phyloP scores from a whole-genome alignment of 2,888 invertebrate species.

The Rhaphigaster nebulosa region DNA sequence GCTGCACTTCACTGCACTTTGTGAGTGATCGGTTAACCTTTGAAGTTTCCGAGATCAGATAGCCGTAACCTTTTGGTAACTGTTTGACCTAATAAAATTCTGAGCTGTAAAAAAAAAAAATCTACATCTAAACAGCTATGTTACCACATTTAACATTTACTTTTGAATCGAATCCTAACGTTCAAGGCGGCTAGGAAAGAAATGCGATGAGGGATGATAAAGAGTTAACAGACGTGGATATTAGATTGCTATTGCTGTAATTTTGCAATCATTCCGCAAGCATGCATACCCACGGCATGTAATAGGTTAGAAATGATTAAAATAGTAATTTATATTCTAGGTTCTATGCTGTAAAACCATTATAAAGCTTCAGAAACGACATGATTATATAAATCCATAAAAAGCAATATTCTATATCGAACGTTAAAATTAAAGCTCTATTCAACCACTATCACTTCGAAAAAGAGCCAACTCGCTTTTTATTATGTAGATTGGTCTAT shows the following conservation, averaged over 20 bases:
- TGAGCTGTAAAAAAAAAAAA: neutral
- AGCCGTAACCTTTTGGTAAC: neutral
- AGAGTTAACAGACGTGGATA: neutral
- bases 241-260: neutral
- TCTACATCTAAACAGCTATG: neutral
- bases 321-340: no score
- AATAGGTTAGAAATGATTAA: neutral
- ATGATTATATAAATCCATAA: no score
- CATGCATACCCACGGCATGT: neutral
- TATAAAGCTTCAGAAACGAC: no score
- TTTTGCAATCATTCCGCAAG: neutral
- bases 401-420: no score
- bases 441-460: no score
- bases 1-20: neutral
- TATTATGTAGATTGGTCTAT: no score
- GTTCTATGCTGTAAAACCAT: no score
- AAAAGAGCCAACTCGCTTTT: no score
- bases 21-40: slow-evolving; percentile 12
- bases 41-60: slow-evolving; percentile 6
- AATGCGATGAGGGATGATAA: neutral
- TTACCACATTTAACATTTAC: neutral
- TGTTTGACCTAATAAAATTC: neutral
- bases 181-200: neutral
- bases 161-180: neutral
- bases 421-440: no score